Conservation (phyloP, 2,888 invertebrate genomes). For the Bimastos eiseni region DNA sequence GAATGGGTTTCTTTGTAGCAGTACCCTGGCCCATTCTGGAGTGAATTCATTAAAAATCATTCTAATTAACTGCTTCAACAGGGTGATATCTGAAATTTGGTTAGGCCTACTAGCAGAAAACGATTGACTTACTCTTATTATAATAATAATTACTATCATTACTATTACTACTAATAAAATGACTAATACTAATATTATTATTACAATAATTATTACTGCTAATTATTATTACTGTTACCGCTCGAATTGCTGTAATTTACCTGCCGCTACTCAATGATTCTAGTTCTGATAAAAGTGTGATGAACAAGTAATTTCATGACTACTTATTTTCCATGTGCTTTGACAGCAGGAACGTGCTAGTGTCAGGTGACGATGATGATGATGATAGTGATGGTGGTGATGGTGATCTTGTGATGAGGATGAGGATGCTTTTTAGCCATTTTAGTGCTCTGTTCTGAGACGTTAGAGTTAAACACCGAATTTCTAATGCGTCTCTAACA, state of each 20-base stretch:
- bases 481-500: background rate
- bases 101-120: no score
- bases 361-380: no score
- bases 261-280: background rate
- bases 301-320: background rate
- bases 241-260: background rate
- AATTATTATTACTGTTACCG: no score
- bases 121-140: no score
- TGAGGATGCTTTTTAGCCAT: background rate
- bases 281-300: background rate
- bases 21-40: background rate
- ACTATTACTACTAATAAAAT: no score
- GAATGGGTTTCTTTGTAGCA: background rate
- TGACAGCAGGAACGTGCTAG: background rate
- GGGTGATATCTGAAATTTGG: no score
- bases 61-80: background rate
- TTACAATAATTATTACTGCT: no score
- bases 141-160: no score
- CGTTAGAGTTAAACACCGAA: background rate
- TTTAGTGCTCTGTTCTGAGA: background rate
- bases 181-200: no score
- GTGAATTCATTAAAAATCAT: background rate
- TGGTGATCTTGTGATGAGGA: no score
- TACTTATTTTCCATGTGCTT: background rate
- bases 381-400: no score